These are phyloP conservation scores for Eubasilissa regina DNA, from an alignment of 1,140 invertebrate species.

Conservation along the genomic window DNA sequence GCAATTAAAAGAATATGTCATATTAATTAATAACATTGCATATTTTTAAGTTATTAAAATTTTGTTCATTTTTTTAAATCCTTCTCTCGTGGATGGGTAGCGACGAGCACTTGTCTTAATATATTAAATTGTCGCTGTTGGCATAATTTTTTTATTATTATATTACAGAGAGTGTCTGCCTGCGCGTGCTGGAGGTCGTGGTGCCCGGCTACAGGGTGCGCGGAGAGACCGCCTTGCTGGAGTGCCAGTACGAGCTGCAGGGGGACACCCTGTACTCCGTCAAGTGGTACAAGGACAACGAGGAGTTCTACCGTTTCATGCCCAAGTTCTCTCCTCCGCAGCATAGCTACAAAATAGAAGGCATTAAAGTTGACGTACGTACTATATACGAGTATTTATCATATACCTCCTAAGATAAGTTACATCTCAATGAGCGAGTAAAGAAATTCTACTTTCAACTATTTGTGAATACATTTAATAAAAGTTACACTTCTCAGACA, in stretches of 20 bases:
- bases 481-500: too few relatives aligned
- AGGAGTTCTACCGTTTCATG: constrained; percentile 88
- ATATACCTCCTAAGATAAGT: background rate
- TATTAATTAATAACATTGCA: too few relatives aligned
- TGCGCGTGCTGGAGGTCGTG: constrained; percentile 78
- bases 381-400: background rate
- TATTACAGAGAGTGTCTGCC: constrained; percentile 69
- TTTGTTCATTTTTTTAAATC: too few relatives aligned
- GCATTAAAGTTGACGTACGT: constrained; percentile 85
- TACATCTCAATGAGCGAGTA: too few relatives aligned
- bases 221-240: constrained; percentile 79
- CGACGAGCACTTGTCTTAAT: too few relatives aligned
- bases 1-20: too few relatives aligned
- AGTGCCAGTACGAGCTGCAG: constrained; percentile 84
- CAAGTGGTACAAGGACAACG: constrained; percentile 91
- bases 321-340: constrained; percentile 77
- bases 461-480: too few relatives aligned
- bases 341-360: constrained; percentile 79
- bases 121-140: too few relatives aligned
- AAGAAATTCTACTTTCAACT: too few relatives aligned
- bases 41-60: too few relatives aligned
- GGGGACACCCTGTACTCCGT: constrained; percentile 84
- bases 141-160: background rate
- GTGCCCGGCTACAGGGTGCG: constrained; percentile 82
- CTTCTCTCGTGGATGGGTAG: too few relatives aligned